Base-by-base conservation (phyloP, 30 jellyfish, hydroid and myxozoan genomes). In the Nemopilema nomurai region DNA sequence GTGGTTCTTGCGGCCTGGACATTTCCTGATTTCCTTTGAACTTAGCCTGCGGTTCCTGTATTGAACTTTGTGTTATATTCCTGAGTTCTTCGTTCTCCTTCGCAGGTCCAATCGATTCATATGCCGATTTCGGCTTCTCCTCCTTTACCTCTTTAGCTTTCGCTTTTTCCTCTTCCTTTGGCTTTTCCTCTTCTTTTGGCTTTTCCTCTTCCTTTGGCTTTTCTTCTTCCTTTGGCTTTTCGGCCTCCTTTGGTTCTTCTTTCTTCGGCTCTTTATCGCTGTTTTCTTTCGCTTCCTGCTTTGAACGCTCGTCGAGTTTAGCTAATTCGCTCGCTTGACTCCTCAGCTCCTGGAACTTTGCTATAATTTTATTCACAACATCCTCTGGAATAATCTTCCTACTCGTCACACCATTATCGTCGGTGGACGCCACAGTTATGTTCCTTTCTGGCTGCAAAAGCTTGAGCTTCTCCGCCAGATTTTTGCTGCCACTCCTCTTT, bases 351-450 rank as follows among this genome's bases (percentile, higher is more conserved):
- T 95, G 97, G 80, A 95, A 95, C 78, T 95, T 95, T 73, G 70
- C 88, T 26, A 95, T 81, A 18, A 95, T 95, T 74, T 90, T 95
- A 64, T 95, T 96, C n/a, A 95, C 99, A 22, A 95, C 99, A 77
- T 95, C 99, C 87, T 95, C 99, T 6, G 99, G 99, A 20, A 95
- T 95, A 17, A 88, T 76, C 69, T 95, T 95, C 71, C 99, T 66
- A 29, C 97, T 81, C 8, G 84, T 84, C 63, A 70, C 89, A 16
- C 73, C 74, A 4, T 65, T 57, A 53, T 69, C 28, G 33, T 64
- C 83, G 0, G 81, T 51, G 19, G 96, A 77, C 18, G 90, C 72
- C 0, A 79, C 83, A 6, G 96, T 79, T 0, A 72, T 67, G 28
- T 78, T 79, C 69, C 70, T 79, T 25, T 77, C 92, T 7, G 98